A percentile compares a stretch with the other conserved stretches of the same genome.
These are phyloP conservation scores for Oxyruncus cristatus DNA, from an alignment of 2,113 vertebrate species.

Conservation along the genomic window DNA sequence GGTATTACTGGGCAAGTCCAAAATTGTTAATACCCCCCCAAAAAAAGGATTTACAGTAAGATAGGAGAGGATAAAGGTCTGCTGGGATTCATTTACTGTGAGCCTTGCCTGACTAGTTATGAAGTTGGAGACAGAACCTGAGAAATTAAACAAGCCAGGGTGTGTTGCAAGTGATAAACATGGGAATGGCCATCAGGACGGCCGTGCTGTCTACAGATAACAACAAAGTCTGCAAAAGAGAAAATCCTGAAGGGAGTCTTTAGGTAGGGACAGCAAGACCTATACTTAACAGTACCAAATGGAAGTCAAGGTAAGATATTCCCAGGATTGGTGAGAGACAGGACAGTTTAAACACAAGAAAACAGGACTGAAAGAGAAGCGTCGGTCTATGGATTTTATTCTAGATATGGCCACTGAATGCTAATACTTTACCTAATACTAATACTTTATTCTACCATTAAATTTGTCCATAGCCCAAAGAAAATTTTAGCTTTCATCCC, in stretches of 20 bases:
- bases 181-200: neutral
- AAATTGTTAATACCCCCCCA: neutral
- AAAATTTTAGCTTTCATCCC: neutral
- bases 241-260: neutral
- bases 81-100: neutral
- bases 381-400: neutral
- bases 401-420: neutral
- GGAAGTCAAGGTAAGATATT: neutral
- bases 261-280: neutral
- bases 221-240: neutral
- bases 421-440: neutral
- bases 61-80: neutral
- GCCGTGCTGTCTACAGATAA: neutral
- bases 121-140: neutral
- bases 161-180: neutral
- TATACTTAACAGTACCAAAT: neutral
- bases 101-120: neutral
- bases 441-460: neutral
- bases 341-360: neutral
- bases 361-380: neutral
- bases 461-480: neutral
- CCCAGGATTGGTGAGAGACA: neutral
- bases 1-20: fast-evolving
- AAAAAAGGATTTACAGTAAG: neutral
- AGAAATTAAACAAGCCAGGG: neutral